A percentile compares a stretch with the other conserved stretches of the same genome.
phyloP scores from a whole-genome alignment of 2,113 vertebrate genomes.

The Empidonax alnorum region DNA sequence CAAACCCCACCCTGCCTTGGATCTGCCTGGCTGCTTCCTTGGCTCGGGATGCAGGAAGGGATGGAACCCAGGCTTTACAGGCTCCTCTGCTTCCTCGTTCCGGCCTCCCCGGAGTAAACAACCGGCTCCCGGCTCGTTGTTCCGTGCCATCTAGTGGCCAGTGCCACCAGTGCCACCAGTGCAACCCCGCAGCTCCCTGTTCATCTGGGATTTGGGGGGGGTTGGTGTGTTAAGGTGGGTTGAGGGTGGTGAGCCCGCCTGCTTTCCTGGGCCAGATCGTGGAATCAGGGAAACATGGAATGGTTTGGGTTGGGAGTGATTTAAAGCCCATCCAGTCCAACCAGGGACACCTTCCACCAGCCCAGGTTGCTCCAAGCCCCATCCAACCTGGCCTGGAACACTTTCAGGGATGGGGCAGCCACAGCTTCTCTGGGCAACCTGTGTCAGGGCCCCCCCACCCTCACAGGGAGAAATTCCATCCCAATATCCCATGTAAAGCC shows the following conservation, averaged over 20 bases:
- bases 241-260: neutral
- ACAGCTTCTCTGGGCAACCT: neutral
- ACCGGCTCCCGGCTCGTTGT: neutral
- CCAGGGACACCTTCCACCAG: rapidly evolving
- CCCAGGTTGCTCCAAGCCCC: neutral
- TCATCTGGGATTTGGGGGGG: rapidly evolving
- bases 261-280: rapidly evolving
- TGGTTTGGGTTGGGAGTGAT: neutral
- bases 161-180: neutral
- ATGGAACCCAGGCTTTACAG: neutral
- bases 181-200: rapidly evolving
- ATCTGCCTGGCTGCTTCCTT: neutral
- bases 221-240: rapidly evolving
- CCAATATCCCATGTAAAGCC: neutral
- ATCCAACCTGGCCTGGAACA: rapidly evolving
- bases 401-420: neutral
- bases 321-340: neutral
- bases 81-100: conserved; percentile 16
- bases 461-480: neutral
- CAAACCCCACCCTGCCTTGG: neutral
- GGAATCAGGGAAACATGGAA: rapidly evolving
- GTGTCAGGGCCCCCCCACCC: neutral
- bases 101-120: conserved; percentile 1
- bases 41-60: conserved; percentile 4
- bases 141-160: conserved; percentile 54